phyloP scores from a whole-genome alignment of 2,797 vertebrate genomes.

The Rhinophrynus dorsalis region DNA sequence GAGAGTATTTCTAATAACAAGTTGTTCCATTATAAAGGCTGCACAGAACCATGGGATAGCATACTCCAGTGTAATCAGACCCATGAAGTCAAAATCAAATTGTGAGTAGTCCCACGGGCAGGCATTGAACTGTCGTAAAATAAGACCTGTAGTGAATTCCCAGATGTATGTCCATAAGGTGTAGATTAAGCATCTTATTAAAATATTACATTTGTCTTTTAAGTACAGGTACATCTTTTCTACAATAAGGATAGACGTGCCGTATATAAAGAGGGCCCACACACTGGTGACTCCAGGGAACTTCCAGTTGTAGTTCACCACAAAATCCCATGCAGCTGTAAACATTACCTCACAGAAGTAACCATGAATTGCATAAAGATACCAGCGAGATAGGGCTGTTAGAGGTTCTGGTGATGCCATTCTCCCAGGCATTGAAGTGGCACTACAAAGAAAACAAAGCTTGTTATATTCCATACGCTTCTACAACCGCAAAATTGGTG shows the following conservation, averaged over 20 bases:
- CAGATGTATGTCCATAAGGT: conserved; percentile 96
- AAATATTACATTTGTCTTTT: conserved; percentile 79
- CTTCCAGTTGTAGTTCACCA: conserved; percentile 95
- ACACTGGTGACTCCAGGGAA: conserved; percentile 96
- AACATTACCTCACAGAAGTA: conserved; percentile 99
- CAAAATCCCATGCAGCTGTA: conserved; percentile 97
- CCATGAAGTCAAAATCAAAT: conserved; percentile 98
- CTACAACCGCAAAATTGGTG: no score
- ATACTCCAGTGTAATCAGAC: conserved; percentile 96
- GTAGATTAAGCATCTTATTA: conserved; percentile 92
- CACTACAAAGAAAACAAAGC: not conserved
- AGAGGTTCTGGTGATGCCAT: conserved; percentile 83
- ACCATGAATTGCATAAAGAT: conserved; percentile 96
- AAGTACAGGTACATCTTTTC: conserved; percentile 93
- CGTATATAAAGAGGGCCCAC: conserved; percentile 97
- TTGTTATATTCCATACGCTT: no score
- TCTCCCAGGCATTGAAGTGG: conserved; percentile 43
- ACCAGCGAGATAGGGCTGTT: conserved; percentile 91
- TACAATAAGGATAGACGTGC: conserved; percentile 94
- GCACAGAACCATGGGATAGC: conserved; percentile 96
- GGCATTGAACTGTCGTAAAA: conserved; percentile 91
- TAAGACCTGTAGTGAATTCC: conserved; percentile 94
- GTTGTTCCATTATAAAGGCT: conserved; percentile 88
- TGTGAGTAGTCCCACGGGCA: conserved; percentile 97
- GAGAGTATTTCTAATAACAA: conserved; percentile 92